Evolutionary conservation across 2,797 vertebrate species (phyloP).

Genomic region (Rhinoraja longicauda): DNA sequence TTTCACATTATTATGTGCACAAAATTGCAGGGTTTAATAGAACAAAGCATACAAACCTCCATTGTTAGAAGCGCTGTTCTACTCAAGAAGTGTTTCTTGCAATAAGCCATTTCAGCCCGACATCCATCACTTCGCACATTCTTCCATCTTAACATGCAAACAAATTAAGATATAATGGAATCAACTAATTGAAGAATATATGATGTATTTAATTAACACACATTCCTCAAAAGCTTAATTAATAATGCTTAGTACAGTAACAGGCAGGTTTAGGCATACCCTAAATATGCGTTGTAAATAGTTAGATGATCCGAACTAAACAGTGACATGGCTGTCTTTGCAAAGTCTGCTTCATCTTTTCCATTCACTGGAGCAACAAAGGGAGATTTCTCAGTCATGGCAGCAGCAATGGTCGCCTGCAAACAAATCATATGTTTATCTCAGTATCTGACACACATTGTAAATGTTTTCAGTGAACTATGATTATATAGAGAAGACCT

Average conservation of each 20-base stretch:
- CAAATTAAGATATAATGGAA: not conserved
- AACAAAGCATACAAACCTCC: slow-evolving; percentile 61
- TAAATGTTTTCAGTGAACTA: not conserved
- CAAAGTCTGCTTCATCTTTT: slow-evolving; percentile 90
- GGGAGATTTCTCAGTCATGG: slow-evolving; percentile 93
- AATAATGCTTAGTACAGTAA: not conserved
- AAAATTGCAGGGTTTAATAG: not conserved
- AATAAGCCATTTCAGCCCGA: slow-evolving; percentile 74
- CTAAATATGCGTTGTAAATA: slow-evolving; percentile 83
- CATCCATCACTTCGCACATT: slow-evolving; percentile 68
- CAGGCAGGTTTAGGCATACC: slow-evolving; percentile 55
- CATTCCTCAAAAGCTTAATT: not conserved
- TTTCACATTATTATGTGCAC: not conserved
- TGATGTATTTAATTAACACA: not conserved
- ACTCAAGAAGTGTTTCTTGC: slow-evolving; percentile 83
- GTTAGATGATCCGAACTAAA: slow-evolving; percentile 90
- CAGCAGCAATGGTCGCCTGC: slow-evolving; percentile 89
- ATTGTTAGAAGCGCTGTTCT: slow-evolving; percentile 84
- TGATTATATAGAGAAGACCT: slow-evolving; percentile 29
- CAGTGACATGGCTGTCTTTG: slow-evolving; percentile 74
- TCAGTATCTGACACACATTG: not conserved
- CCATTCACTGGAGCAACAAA: slow-evolving; percentile 88
- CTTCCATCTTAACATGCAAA: slow-evolving; percentile 70
- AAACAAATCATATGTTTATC: slow-evolving; percentile 40
- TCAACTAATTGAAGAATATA: not conserved